Evolutionary conservation across 2,888 invertebrate species (phyloP).

Genomic region (Apamea crenata): DNA sequence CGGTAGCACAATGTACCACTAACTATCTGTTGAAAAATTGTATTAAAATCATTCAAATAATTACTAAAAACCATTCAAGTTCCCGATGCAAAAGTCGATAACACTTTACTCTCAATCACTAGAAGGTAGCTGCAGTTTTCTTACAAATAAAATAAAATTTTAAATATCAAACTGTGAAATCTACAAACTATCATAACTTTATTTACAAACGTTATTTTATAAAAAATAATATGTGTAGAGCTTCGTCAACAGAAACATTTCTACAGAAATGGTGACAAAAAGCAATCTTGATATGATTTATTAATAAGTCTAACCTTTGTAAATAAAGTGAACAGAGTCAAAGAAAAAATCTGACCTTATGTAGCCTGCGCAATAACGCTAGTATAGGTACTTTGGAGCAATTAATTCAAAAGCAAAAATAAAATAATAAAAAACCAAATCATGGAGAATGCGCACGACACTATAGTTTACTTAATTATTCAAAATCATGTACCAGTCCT

Average conservation of each 20-base stretch:
- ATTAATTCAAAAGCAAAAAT: conserved; percentile 50
- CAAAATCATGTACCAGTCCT: conserved; percentile 58
- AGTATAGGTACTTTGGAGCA: conserved; percentile 38
- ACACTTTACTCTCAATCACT: neutral
- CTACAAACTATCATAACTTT: conserved; percentile 28
- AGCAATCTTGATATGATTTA: neutral
- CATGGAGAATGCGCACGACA: conserved; percentile 56
- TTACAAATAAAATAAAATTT: conserved; percentile 26
- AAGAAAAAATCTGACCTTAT: conserved; percentile 65
- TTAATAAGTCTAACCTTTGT: conserved; percentile 48
- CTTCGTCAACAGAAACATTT: neutral
- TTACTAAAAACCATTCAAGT: too few species aligned
- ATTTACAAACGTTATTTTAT: conserved; percentile 55
- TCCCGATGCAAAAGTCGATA: neutral
- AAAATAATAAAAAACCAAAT: conserved; percentile 22
- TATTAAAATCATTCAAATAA: neutral
- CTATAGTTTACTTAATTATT: conserved; percentile 33
- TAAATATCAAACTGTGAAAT: conserved; percentile 15
- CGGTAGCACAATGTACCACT: neutral
- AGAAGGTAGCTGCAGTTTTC: conserved; percentile 38
- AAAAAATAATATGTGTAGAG: neutral
- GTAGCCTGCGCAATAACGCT: conserved; percentile 54
- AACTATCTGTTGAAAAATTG: neutral
- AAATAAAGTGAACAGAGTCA: conserved; percentile 52
- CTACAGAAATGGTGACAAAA: neutral